These are phyloP conservation scores for Anser cygnoides DNA, from an alignment of 2,113 vertebrate genomes.

Conservation along the genomic window DNA sequence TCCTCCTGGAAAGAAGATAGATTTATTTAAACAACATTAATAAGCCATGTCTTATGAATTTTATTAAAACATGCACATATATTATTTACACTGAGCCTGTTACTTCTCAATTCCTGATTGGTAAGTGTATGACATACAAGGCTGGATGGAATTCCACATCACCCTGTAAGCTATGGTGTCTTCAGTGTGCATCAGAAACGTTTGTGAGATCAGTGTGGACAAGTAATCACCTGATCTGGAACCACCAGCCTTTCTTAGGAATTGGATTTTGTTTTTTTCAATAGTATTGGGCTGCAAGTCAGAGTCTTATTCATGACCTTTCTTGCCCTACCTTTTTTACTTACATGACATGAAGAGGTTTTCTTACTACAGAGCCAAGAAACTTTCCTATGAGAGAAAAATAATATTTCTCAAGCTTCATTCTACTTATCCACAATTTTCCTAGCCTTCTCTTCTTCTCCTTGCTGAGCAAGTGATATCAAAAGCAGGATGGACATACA, in stretches of 20 bases:
- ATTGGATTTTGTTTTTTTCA: background rate
- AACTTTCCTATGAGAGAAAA: background rate
- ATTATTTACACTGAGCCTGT: background rate
- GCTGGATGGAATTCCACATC: background rate
- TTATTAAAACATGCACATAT: background rate
- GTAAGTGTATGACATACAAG: background rate
- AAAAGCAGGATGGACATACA: background rate
- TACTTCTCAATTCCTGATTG: background rate
- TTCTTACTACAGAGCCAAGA: background rate
- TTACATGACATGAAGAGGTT: accelerated
- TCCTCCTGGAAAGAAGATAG: background rate
- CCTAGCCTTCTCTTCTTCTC: background rate
- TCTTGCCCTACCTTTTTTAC: background rate
- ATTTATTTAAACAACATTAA: background rate
- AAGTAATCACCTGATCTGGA: background rate
- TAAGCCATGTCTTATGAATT: background rate
- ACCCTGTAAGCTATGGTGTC: background rate
- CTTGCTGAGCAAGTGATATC: background rate
- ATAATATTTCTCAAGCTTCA: background rate
- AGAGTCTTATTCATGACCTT: background rate
- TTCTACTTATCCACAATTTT: background rate
- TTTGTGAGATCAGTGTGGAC: background rate
- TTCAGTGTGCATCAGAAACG: background rate
- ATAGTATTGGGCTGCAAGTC: background rate
- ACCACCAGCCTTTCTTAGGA: background rate